Base-by-base conservation (phyloP, 2,797 vertebrate species). In the Peromyscus melanophrys region DNA sequence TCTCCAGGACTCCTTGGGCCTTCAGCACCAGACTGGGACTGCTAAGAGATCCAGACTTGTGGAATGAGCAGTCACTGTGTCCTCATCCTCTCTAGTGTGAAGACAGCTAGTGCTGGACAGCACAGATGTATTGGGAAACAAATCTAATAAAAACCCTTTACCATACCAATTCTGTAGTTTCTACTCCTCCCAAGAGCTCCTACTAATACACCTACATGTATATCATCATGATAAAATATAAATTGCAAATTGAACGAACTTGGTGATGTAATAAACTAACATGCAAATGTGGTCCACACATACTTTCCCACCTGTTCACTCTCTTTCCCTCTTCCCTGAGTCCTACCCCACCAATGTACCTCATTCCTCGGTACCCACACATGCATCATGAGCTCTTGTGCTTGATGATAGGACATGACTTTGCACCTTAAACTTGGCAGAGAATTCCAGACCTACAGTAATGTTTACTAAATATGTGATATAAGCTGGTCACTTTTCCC, bases 381-480 rank as follows among this genome's bases (percentile, higher is more conserved):
- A 11, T 1, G 34, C n/a, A 61, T 27, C 29, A 21, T 21, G 27
- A 78, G 2, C 6, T 46, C 13, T n/a, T 77, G 37, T 67, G n/a
- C 11, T 55, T 87, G 11, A 73, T 10, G 7, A 25, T 7, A 95
- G 1, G 9, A n/a, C 2, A 89, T 27, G 57, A 76, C 27, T 75
- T 78, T 75, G 10, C 37, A 49, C 7, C 46, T 89, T 71, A 92
- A 87, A 76, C 6, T 57, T 40, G 7, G 2, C 9, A 94, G 90
- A 61, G 46, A 52, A 52, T 1, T 55, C 1, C 11, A 80, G 27
- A 1, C 52, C 25, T 94, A 40, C 25, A 96, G 76, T 10, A 17
- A 55, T 90, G 25, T 63, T 92, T 46, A 89, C 27, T 71, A 73
- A 95, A 61, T 77, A 71, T 40, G 76, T 71, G 34, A 80, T 43